Conservation (phyloP, 2,113 vertebrate genomes). For the Rhadina sibilatrix region DNA sequence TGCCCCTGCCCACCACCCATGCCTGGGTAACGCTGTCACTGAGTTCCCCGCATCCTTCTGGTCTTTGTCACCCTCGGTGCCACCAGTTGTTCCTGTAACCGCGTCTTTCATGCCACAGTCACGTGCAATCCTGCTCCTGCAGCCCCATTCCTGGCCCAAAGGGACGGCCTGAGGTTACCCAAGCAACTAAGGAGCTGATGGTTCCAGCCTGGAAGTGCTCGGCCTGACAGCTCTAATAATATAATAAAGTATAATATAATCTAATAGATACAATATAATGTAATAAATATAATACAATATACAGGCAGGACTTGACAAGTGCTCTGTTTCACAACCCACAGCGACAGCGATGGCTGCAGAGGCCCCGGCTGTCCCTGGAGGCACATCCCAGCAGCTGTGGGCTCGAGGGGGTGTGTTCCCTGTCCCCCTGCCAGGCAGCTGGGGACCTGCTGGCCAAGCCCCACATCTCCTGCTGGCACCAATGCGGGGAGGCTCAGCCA, state of each 20-base stretch:
- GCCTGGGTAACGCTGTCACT: background rate
- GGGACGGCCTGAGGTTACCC: background rate
- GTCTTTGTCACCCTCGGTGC: background rate
- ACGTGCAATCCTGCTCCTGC: fast-evolving
- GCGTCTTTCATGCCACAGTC: background rate
- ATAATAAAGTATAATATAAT: background rate
- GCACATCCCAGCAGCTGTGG: background rate
- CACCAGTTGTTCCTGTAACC: background rate
- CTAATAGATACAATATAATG: background rate
- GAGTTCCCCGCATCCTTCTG: background rate
- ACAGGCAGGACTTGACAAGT: background rate
- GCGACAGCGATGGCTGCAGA: background rate
- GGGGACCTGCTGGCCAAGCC: background rate
- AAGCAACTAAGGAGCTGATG: background rate
- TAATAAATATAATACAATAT: background rate
- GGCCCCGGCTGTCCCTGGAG: background rate
- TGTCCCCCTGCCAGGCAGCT: fast-evolving
- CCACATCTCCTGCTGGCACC: background rate
- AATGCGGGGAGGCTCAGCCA: background rate
- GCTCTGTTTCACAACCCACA: background rate
- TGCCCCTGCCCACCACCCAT: fast-evolving
- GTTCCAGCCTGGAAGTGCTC: background rate
- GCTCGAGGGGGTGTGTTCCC: background rate
- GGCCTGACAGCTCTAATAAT: constrained; percentile 6
- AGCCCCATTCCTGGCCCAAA: background rate